phyloP scores from a whole-genome alignment of 2,888 invertebrate species.

The Callimorpha dominula region DNA sequence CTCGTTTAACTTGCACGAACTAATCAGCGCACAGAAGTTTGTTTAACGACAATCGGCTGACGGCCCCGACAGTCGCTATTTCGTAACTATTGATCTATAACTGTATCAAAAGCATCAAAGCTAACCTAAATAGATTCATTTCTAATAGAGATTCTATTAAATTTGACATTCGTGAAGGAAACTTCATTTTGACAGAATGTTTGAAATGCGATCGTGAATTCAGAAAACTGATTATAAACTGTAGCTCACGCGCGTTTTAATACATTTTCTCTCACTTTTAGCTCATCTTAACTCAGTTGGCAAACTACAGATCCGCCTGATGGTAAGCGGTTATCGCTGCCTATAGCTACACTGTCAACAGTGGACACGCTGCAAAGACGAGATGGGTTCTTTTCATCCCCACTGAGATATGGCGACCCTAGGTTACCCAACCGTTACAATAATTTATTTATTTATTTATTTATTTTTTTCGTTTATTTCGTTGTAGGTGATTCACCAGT shows the following conservation, averaged over 20 bases:
- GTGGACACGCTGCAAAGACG: no score
- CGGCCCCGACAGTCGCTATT: conserved; percentile 21
- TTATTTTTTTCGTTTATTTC: no score
- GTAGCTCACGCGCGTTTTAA: not conserved
- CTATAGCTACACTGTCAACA: no score
- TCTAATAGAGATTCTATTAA: not conserved
- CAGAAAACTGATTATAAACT: not conserved
- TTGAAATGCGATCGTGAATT: not conserved
- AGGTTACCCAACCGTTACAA: no score
- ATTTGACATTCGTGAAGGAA: not conserved
- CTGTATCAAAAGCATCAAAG: conserved; percentile 25
- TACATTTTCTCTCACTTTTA: no score
- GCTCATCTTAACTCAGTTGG: no score
- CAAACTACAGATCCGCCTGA: no score
- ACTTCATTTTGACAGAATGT: not conserved
- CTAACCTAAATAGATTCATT: conserved; percentile 27
- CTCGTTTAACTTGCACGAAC: conserved; percentile 46
- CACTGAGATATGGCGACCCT: no score
- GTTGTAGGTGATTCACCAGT: not conserved
- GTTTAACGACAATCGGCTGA: conserved; percentile 40
- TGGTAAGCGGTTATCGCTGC: no score
- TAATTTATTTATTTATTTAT: no score
- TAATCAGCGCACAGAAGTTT: conserved; percentile 39
- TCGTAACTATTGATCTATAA: conserved; percentile 26
- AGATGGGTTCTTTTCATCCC: no score